These are phyloP conservation scores for Adelges cooleyi DNA, from an alignment of 1,140 invertebrate species.

Conservation along the genomic window DNA sequence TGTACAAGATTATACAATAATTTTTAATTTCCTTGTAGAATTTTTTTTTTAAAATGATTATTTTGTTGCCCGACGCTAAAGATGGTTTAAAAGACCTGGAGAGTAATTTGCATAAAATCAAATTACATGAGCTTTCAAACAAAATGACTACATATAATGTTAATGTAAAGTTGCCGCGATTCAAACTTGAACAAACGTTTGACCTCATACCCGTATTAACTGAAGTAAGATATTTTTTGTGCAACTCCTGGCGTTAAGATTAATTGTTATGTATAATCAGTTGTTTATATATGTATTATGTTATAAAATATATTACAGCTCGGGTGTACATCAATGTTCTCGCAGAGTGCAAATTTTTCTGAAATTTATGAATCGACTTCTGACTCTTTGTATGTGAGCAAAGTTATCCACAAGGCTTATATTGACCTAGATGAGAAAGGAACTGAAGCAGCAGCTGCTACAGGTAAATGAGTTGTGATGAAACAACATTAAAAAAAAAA, in stretches of 20 bases:
- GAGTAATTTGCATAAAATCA: slow-evolving; percentile 17
- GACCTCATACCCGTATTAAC: neutral
- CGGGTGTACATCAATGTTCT: slow-evolving; percentile 10
- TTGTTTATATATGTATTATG: neutral
- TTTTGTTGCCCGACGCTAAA: slow-evolving; percentile 17
- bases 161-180: slow-evolving; percentile 7
- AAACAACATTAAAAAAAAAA: too few relatives aligned
- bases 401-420: slow-evolving; percentile 51
- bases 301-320: neutral
- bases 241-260: too few relatives aligned
- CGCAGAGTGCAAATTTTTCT: neutral
- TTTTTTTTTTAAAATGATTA: slow-evolving; percentile 12
- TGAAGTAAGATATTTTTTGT: neutral
- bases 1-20: neutral
- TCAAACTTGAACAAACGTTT: neutral
- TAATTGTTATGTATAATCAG: too few relatives aligned
- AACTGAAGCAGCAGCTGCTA: slow-evolving; percentile 52
- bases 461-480: slow-evolving; percentile 42
- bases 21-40: neutral
- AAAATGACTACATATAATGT: slow-evolving; percentile 1
- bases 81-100: slow-evolving; percentile 5
- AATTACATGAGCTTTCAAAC: slow-evolving; percentile 4
- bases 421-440: slow-evolving; percentile 57
- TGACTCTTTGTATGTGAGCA: slow-evolving; percentile 39
- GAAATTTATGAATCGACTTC: neutral